Evolutionary conservation across 2,888 invertebrate genomes (phyloP).

Genomic region (Hirtodrosophila histrioides): DNA sequence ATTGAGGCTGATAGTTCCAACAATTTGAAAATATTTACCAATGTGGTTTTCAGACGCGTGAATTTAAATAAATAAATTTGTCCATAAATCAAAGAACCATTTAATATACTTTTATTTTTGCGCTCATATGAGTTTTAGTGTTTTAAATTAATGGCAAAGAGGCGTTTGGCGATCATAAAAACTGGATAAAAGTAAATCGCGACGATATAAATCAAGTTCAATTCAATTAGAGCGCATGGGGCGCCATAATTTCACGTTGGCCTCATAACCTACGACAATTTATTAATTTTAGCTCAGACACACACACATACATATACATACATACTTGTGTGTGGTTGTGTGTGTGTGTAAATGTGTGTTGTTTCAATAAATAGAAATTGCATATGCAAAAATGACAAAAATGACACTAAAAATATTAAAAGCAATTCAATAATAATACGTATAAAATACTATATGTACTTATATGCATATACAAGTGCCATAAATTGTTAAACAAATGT

Average conservation of each 20-base stretch:
- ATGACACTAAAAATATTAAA: slow-evolving; percentile 45
- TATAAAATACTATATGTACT: slow-evolving; percentile 6
- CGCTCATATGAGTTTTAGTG: slow-evolving; percentile 21
- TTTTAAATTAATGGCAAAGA: slow-evolving; percentile 44
- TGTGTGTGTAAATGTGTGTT: no score
- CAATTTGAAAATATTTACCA: not conserved
- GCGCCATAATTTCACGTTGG: slow-evolving; percentile 59
- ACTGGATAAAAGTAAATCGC: slow-evolving; percentile 58
- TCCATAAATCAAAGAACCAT: slow-evolving; percentile 55
- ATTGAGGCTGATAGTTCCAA: not conserved
- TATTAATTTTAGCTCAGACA: slow-evolving; percentile 58
- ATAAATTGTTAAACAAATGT: slow-evolving; percentile 77
- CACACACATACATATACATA: not conserved
- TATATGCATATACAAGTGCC: slow-evolving; percentile 33
- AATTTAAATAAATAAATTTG: slow-evolving; percentile 33
- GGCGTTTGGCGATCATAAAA: slow-evolving; percentile 47
- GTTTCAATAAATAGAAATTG: slow-evolving; percentile 52
- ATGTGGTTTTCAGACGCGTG: slow-evolving; percentile 18
- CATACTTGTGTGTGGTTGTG: slow-evolving; percentile 5
- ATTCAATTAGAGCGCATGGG: slow-evolving; percentile 69
- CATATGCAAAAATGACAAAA: slow-evolving; percentile 44
- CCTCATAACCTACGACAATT: slow-evolving; percentile 78
- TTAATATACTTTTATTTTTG: slow-evolving; percentile 24
- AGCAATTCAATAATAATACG: slow-evolving; percentile 42
- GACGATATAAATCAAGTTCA: slow-evolving; percentile 74